Evolutionary conservation across 1,140 invertebrate genomes (phyloP).

Genomic region (Lordiphosa clarofinis): DNA sequence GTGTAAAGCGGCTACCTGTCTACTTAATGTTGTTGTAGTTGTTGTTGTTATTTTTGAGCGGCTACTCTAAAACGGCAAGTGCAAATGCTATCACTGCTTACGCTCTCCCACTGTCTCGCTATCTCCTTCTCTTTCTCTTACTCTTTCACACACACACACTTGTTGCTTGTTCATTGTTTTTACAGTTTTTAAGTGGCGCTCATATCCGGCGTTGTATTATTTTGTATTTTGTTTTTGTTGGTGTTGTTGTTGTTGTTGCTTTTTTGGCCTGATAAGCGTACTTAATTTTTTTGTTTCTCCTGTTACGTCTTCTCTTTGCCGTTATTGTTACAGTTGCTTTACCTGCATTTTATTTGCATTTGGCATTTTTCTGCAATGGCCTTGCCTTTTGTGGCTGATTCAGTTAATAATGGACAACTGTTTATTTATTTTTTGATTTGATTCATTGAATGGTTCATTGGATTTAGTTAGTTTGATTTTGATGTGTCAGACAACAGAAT

Average conservation of each 20-base stretch:
- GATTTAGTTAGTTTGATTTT: slow-evolving; percentile 9
- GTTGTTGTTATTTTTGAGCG: slow-evolving; percentile 5
- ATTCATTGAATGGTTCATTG: slow-evolving; percentile 24
- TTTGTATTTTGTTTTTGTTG: slow-evolving; percentile 26
- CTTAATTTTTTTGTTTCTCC: slow-evolving; percentile 34
- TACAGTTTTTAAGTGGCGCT: slow-evolving; percentile 76
- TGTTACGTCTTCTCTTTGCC: slow-evolving; percentile 5
- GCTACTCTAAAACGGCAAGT: slow-evolving; percentile 43
- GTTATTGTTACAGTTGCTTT: slow-evolving; percentile 39
- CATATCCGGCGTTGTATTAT: slow-evolving; percentile 61
- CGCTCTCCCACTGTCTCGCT: slow-evolving; percentile 12
- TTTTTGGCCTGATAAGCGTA: slow-evolving; percentile 46
- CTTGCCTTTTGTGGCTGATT: slow-evolving; percentile 23
- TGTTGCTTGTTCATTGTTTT: slow-evolving; percentile 62
- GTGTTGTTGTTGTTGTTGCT: slow-evolving; percentile 29
- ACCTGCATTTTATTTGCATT: slow-evolving; percentile 48
- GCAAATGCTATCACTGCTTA: slow-evolving; percentile 39
- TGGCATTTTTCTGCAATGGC: slow-evolving; percentile 29
- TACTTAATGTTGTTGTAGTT: no score
- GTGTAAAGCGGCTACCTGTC: slow-evolving; percentile 50
- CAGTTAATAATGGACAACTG: slow-evolving; percentile 39
- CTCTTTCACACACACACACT: slow-evolving; percentile 17
- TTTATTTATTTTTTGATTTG: slow-evolving; percentile 19
- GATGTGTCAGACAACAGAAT: background rate
- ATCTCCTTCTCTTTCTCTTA: no score